phyloP scores from a whole-genome alignment of 37 sponge, comb jelly and placozoan genomes.

The Geodia barretti region DNA sequence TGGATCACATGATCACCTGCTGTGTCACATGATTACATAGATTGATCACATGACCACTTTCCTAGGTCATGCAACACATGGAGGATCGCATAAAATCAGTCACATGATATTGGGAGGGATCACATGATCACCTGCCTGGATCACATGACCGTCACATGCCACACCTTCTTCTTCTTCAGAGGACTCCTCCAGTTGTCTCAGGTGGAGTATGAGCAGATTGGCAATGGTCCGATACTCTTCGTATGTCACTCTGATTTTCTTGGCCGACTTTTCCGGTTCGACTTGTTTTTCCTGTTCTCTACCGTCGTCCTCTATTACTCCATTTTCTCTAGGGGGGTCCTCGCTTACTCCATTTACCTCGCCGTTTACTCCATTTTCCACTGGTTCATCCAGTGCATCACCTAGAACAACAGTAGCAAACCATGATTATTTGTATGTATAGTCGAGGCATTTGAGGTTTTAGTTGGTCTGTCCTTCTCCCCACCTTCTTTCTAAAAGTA shows the following conservation, averaged over 20 bases:
- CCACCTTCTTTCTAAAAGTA: no score
- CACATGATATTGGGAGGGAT: not conserved
- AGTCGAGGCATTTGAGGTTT: no score
- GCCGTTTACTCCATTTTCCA: slow-evolving; percentile 23
- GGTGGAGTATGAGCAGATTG: slow-evolving; percentile 87
- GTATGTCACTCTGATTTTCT: slow-evolving; percentile 83
- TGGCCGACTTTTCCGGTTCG: slow-evolving; percentile 9
- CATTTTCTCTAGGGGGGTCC: not conserved
- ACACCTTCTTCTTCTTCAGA: slow-evolving; percentile 16
- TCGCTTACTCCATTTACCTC: slow-evolving; percentile 9
- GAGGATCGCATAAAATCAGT: no score
- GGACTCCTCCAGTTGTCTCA: slow-evolving; percentile 85
- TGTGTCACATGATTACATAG: no score
- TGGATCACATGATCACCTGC: no score
- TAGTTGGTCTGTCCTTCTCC: no score
- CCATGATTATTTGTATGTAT: no score
- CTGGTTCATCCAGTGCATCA: not conserved
- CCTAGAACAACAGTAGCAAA: not conserved
- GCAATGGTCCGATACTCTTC: slow-evolving; percentile 94
- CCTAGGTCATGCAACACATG: no score
- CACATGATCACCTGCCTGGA: not conserved
- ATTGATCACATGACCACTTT: no score
- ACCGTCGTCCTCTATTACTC: not conserved
- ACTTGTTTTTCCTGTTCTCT: slow-evolving; percentile 5
- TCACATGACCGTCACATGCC: not conserved